Conservation (phyloP, 2,888 invertebrate species). For the Oscheius sp. region DNA sequence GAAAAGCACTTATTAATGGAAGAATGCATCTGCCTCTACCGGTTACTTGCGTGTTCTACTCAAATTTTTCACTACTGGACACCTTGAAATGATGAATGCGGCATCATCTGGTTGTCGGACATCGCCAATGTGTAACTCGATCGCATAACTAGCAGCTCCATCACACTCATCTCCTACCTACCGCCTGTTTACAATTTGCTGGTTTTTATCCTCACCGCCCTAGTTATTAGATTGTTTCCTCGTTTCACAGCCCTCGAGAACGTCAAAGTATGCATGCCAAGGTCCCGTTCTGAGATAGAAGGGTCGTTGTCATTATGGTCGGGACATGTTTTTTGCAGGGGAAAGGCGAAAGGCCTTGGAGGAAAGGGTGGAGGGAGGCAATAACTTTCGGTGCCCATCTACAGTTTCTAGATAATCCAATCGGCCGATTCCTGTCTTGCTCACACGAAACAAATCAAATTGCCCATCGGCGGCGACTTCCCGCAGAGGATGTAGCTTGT, state of each 20-base stretch:
- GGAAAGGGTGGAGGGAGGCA: slow-evolving; percentile 1
- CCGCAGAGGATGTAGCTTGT: slow-evolving; percentile 22
- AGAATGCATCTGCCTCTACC: slow-evolving; percentile 4
- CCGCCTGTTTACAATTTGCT: background rate
- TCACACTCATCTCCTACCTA: slow-evolving; percentile 13
- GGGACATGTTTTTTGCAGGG: slow-evolving; percentile 2
- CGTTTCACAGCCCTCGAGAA: background rate
- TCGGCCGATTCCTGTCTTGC: slow-evolving; percentile 26
- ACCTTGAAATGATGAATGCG: slow-evolving; percentile 24
- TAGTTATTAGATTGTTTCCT: background rate
- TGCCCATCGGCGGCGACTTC: slow-evolving; percentile 15
- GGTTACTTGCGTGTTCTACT: slow-evolving; percentile 9
- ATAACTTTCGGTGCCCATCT: slow-evolving; percentile 28
- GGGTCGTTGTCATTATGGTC: slow-evolving; percentile 28
- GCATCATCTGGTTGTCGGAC: slow-evolving; percentile 27
- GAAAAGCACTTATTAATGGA: background rate
- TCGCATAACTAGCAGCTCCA: slow-evolving; percentile 25
- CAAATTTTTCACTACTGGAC: slow-evolving; percentile 23
- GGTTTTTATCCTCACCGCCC: background rate
- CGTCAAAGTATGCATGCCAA: slow-evolving; percentile 19
- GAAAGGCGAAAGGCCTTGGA: slow-evolving; percentile 17
- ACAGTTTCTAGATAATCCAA: slow-evolving; percentile 30
- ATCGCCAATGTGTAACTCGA: slow-evolving; percentile 21
- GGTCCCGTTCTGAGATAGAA: slow-evolving; percentile 19
- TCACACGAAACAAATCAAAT: slow-evolving; percentile 20